phyloP scores from a whole-genome alignment of 2,797 vertebrate genomes.

The Sarcoramphus papa region DNA sequence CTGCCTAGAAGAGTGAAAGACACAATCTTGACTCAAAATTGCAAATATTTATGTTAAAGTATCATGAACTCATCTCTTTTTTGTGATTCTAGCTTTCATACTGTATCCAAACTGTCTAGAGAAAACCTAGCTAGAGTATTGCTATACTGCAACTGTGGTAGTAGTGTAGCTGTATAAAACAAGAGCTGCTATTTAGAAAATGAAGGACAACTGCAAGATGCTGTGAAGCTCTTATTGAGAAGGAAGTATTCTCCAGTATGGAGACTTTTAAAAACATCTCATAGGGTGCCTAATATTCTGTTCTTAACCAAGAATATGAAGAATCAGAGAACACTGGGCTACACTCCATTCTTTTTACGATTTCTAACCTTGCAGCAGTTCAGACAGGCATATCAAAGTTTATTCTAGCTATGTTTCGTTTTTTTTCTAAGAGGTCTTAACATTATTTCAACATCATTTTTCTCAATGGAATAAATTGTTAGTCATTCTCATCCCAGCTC shows the following conservation, averaged over 20 bases:
- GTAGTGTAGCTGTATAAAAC: neutral
- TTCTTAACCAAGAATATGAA: neutral
- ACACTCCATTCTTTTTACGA: neutral
- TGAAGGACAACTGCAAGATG: neutral
- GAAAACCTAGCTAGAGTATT: neutral
- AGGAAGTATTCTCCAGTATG: neutral
- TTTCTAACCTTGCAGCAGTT: neutral
- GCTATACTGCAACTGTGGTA: neutral
- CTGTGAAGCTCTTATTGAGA: neutral
- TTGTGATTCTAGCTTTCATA: neutral
- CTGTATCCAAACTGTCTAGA: neutral
- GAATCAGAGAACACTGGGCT: neutral
- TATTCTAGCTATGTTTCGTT: neutral
- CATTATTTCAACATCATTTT: neutral
- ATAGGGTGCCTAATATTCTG: neutral
- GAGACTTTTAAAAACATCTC: neutral
- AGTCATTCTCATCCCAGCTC: neutral
- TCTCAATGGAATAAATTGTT: neutral
- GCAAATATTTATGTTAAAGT: neutral
- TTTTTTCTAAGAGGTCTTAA: neutral
- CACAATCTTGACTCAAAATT: neutral
- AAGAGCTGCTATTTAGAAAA: neutral
- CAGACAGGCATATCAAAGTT: neutral
- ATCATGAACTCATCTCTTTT: neutral
- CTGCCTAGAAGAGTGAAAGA: neutral